A percentile compares a stretch with the other conserved stretches of the same genome.
These are phyloP conservation scores for Agonopterix heracliana DNA, from an alignment of 2,888 invertebrate species.

Conservation along the genomic window DNA sequence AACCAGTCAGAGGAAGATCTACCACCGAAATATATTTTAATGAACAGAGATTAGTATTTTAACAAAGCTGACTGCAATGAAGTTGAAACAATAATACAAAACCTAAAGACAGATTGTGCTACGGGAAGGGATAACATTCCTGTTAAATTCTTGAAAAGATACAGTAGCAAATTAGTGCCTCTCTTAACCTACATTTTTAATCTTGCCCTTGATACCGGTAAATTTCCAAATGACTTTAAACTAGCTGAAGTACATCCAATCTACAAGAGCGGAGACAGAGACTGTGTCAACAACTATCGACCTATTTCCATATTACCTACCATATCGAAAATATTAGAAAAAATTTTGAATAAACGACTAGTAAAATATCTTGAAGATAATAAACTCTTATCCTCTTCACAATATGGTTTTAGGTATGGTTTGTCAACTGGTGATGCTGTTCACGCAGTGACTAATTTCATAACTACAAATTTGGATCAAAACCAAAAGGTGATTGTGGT, in stretches of 20 bases:
- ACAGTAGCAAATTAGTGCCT: background rate
- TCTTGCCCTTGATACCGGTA: background rate
- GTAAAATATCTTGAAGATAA: background rate
- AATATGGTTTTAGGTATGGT: background rate
- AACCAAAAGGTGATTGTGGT: background rate
- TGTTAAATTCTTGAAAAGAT: background rate
- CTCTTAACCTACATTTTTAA: background rate
- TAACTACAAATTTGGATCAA: background rate
- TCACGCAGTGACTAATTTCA: background rate
- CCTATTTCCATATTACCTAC: no score
- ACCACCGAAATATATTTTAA: no score
- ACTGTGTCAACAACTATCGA: conserved; percentile 5
- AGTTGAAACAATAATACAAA: background rate
- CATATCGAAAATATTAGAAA: conserved; percentile 8
- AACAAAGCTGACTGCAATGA: no score
- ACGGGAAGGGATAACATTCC: background rate
- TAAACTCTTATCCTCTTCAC: background rate
- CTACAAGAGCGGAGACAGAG: conserved; percentile 7
- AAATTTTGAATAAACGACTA: background rate
- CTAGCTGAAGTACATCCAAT: conserved; percentile 6
- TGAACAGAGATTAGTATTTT: no score
- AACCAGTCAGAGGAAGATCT: no score
- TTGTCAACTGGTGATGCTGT: background rate
- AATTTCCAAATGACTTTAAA: conserved; percentile 8
- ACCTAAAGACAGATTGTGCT: background rate